phyloP scores from a whole-genome alignment of 2,113 vertebrate genomes.

The human region DNA sequence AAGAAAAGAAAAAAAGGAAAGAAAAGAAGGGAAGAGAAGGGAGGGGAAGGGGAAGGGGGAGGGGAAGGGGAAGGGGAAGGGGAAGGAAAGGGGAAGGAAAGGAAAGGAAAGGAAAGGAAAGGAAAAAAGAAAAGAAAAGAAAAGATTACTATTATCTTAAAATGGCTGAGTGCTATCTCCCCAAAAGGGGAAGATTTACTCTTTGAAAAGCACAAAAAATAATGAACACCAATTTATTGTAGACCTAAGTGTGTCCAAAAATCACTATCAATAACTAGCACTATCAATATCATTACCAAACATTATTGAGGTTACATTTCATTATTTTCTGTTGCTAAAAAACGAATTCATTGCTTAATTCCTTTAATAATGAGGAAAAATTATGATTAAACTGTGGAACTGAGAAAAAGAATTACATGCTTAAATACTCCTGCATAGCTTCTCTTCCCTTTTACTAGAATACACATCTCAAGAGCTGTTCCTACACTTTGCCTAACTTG shows the following conservation, averaged over 20 bases:
- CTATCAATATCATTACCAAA: background rate
- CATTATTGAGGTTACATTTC: background rate
- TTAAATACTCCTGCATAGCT: background rate
- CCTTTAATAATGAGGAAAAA: background rate
- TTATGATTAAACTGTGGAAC: background rate
- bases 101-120: too few relatives aligned
- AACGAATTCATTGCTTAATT: slow-evolving; percentile 7
- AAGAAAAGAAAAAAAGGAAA: too few relatives aligned
- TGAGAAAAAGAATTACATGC: background rate
- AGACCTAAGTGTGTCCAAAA: background rate
- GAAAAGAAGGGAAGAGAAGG: too few relatives aligned
- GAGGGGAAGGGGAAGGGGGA: too few relatives aligned
- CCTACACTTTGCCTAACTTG: background rate
- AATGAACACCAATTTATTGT: background rate
- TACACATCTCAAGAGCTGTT: background rate
- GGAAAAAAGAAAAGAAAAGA: too few relatives aligned
- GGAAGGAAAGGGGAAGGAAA: too few relatives aligned
- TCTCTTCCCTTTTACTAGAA: background rate
- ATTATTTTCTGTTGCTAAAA: background rate
- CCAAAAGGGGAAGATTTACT: slow-evolving; percentile 9
- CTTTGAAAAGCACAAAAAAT: background rate
- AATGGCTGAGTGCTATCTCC: background rate
- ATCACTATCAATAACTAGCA: background rate
- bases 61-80: too few relatives aligned
- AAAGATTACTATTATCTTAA: background rate